Evolutionary conservation across 2,797 vertebrate species (phyloP), one percentile per base, ranked within the genome.

Genomic region (Lepus oiostolus): DNA sequence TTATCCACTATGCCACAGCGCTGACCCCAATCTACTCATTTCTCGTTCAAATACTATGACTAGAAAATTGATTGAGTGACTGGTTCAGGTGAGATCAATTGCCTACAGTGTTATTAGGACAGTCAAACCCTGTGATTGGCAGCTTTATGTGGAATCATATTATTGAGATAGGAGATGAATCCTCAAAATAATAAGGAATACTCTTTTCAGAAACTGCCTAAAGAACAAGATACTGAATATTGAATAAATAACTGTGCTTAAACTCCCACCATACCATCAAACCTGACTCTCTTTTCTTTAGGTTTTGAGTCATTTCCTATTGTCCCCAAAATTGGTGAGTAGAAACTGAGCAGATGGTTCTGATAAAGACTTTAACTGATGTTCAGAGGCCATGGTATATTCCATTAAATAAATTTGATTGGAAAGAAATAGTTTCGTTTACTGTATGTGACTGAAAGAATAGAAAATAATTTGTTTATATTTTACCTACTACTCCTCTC

Each of bases 381-480:
- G 72, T 54, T 21, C 14, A 16, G 63, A 79, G 42, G 50, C 26
- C 32, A n/a, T 8, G 52, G 60, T 79, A 89, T 83, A 60, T 65
- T 68, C 28, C 81, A 65, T 79, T 93, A 85, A 93, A 70, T 83
- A 95, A 88, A 91, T 26, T 3, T 91, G 10, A 12, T 38, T 89
- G 50, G 32, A 26, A 79, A 83, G 21, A 84, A 94, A 38, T 50
- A 63, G 52, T 30, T 83, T 74, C 91, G 21, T 24, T 88, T 85
- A 54, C 47, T 91, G 58, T 85, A 74, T 63, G 71, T 86, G 76
- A 70, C 26, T 16, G 21, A 50, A 84, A 92, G 21, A 80, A 70
- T 90, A 38, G 67, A 80, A 90, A 89, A 95, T 84, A 79, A 89
- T 74, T 83, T 38, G 14, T 35, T 93, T 96, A 74, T 79, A 72